Evolutionary conservation across 2,888 invertebrate species (phyloP), one percentile per base, ranked within the genome.

Genomic region (Drosophila neotestacea): DNA sequence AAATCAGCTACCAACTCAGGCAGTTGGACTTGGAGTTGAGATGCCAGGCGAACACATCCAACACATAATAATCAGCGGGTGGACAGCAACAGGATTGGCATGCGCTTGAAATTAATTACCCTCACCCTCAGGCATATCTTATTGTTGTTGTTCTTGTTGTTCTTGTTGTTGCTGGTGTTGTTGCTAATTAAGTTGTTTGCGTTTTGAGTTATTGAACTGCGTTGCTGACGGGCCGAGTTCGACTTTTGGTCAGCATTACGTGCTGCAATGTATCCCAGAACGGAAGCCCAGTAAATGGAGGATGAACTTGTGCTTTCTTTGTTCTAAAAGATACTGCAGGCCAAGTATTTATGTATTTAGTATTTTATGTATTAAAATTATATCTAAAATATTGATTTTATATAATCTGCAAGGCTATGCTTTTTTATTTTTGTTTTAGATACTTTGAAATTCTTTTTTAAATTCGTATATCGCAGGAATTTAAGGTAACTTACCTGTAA

Each of bases 41-140:
- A 72, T 46, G 61, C 42, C 58, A 36, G 59, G 62, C 62, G 62
- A 64, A 39, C 80, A 47, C 77, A 71, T 80, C 61, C 72, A 77
- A 65, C 82, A 88, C 89, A 88, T 85, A 89, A 89, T 88, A 85
- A 89, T 85, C 84, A 89, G 89, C 89, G 88, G 84, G 84, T 85
- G 89, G 84, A 85, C 84, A 85, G 84, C 79, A 71, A 73, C 86
- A 85, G 84, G 84, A 89, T 85, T 85, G 84, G 72, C 84, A 89
- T 85, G 84, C 89, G 88, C 83, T 82, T 85, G 64, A 89, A 88
- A 85, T 89, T 85, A 85, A 85, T 85, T 85, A 85, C 89, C 77
- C 63, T 69, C 61, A 55, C 67, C 72, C 73, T 56, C 41, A 36
- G 70, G 54, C 62, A 70, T 28, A 36, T 34, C 34, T 32, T 42